Conservation (phyloP, 1,140 invertebrate species). For the Trachelipus rathkii region DNA sequence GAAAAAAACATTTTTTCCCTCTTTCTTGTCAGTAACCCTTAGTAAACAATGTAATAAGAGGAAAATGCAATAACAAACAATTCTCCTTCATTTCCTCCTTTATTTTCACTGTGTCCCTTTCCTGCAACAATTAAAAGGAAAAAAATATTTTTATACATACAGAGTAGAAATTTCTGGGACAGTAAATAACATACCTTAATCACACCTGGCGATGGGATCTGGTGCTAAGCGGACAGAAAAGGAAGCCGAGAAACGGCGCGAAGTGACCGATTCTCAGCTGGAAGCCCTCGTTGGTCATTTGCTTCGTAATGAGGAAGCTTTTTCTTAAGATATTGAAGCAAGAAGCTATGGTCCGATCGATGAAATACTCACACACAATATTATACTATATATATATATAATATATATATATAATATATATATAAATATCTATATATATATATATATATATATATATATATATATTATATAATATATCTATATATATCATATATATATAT, state of each 20-base stretch:
- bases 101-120: too few species aligned
- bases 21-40: too few species aligned
- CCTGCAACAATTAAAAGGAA: background rate
- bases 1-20: too few species aligned
- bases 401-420: constrained; percentile 15
- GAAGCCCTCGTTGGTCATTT: background rate
- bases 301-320: background rate
- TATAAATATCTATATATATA: constrained; percentile 5
- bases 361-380: background rate
- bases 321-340: background rate
- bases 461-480: background rate
- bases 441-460: background rate
- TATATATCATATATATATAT: background rate
- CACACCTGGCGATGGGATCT: background rate
- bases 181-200: constrained; percentile 2
- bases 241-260: background rate
- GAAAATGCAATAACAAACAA: too few species aligned
- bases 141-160: background rate
- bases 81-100: too few species aligned
- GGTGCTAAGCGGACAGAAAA: background rate
- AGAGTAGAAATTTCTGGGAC: background rate
- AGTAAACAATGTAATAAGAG: too few species aligned
- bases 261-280: background rate
- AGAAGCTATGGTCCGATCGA: background rate
- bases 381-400: background rate